Base-by-base conservation (phyloP, 2,888 invertebrate genomes). In the Dicyrtomina minuta region DNA sequence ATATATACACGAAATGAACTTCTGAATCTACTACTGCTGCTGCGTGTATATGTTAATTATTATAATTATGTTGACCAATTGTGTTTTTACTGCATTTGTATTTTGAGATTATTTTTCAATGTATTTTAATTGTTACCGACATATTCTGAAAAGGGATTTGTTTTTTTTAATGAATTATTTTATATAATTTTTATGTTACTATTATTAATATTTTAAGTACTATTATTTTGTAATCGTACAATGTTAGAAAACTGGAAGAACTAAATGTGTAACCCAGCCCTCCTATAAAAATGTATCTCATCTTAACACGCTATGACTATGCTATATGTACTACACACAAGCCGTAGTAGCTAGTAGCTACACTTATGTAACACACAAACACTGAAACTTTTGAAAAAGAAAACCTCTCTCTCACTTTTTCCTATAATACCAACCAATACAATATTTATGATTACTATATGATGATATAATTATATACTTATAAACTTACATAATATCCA, bases 81-180 rank as follows among this genome's bases (percentile, higher is more conserved):
- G 51, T 51, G 51, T 51, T 65, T 65, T 55, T 64, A 61, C 43
- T 61, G 61, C 61, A 61, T 65, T 65, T 65, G n/a, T 55, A 39
- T 39, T 33, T 43, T 39, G 43, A 65, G 65, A 65, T 55, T 64
- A 64, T 64, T 64, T 64, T 64, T 64, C 64, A 51, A 26, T 51
- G 51, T 39, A 22, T 64, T 39, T 64, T 64, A 64, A 51, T 61
- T 61, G 61, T 61, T 61, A 61, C 61, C 61, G 44, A 15, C 61
- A 58, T 2, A 17, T n/a, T n/a, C 33, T 58, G 6, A 26, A 26
- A 20, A 39, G 33, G 61, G n/a, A 61, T 26, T 55, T 61, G 61
- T 46, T 26, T 46, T 43, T 59, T 33, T 49, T 64, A 64, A 33
- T 64, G 33, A 39, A 20, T 33, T 64, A 26, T 17, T 39, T 64